Conservation (phyloP, 2,797 vertebrate genomes). For the Naso thynnoides region DNA sequence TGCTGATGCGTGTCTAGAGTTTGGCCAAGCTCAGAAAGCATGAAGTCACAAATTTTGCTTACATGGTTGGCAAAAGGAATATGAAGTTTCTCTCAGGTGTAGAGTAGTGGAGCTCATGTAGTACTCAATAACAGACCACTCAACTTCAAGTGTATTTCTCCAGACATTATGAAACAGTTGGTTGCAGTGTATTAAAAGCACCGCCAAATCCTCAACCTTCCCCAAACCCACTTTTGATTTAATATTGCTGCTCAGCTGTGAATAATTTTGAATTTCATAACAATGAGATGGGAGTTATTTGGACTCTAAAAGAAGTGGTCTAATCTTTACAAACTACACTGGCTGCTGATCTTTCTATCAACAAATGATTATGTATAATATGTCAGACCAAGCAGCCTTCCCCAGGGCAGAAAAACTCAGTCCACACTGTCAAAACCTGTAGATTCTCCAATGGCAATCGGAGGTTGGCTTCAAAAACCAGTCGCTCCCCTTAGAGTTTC, state of each 20-base stretch:
- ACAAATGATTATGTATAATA: background rate
- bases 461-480: too few relatives aligned
- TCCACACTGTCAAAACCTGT: too few relatives aligned
- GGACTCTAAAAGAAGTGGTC: background rate
- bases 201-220: background rate
- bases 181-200: background rate
- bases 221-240: background rate
- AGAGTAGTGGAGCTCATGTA: background rate
- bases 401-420: too few relatives aligned
- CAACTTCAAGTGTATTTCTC: background rate
- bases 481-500: too few relatives aligned
- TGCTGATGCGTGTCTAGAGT: conserved; percentile 5
- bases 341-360: background rate
- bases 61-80: background rate
- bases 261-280: conserved; percentile 3
- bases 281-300: conserved; percentile 4
- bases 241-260: background rate
- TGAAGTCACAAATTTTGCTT: background rate
- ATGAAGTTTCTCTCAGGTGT: background rate
- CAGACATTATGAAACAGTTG: background rate
- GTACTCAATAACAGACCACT: background rate
- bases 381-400: background rate
- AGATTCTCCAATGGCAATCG: too few relatives aligned
- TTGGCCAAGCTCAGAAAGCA: background rate
- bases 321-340: background rate